Base-by-base conservation (phyloP, 2,888 invertebrate genomes). In the Desoria tigrina region DNA sequence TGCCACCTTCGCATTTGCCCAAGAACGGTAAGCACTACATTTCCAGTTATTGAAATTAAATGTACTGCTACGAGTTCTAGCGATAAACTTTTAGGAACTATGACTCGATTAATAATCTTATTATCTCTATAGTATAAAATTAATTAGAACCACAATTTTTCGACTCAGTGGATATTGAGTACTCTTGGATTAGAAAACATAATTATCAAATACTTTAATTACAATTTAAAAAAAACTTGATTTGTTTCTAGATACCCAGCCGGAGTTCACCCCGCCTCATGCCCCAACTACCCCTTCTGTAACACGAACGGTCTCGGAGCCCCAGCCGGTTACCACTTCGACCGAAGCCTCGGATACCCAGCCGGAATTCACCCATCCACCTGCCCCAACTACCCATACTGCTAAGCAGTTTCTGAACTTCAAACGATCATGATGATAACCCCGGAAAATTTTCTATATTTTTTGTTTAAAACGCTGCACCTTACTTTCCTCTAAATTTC, bases 381-480 rank as follows among this genome's bases (percentile, higher is more conserved):
- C 49, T 85, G 85, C 80, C 85, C 85, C 69, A 85, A 85, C 82
- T 85, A 85, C 80, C 85, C 85, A 1, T 84, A 83, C 81, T 85
- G 85, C 65, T 68, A 68, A 64, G 56, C 18, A 49, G 18, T 49
- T n/a, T n/a, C 21, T 18, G 14, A 7, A 49, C 49, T 49, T 49
- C 21, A 7, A 21, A 27, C 27, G n/a, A n/a, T n/a, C n/a, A n/a
- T n/a, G n/a, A n/a, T 23, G 49, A 42, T 26, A n/a, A 21, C 28
- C 11, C 57, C 26, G 42, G 14, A 42, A n/a, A n/a, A n/a, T n/a
- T n/a, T n/a, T n/a, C n/a, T n/a, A n/a, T n/a, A n/a, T n/a, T n/a
- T n/a, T n/a, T n/a, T n/a, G n/a, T n/a, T n/a, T n/a, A n/a, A n/a
- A n/a, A n/a, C n/a, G n/a, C 39, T 39, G 39, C 39, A 39, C 14